Evolutionary conservation across 2,888 invertebrate genomes (phyloP), one percentile per base, ranked within the genome.

Genomic region (Drosophila sordidapex): DNA sequence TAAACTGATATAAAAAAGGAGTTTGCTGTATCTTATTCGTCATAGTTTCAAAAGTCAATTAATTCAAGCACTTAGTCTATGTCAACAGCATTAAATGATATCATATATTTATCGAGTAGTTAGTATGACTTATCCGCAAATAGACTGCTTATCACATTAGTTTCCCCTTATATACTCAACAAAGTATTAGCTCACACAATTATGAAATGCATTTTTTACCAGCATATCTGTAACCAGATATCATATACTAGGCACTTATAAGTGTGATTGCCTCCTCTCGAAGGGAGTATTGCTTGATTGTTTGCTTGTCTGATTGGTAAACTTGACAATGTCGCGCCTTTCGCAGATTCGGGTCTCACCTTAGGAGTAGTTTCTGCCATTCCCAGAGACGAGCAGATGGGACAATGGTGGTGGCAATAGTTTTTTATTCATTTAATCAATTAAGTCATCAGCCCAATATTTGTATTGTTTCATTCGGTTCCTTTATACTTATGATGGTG

Each of bases 381-480:
- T 76, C 77, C 72, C 77, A 81, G 71, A 51, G 64, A 29, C 15
- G 48, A 54, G 31, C 76, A 74, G 63, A 43, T 74, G 76, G 56
- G 48, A 15, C 11, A 10, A 36, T 68, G 65, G 49, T 79, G 76
- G 58, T 68, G 69, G 75, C 75, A 70, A 66, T 46, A 1, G 35
- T 87, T 92, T 91, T 92, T 91, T 91, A 91, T 86, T 70, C 89
- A 88, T 83, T 91, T 84, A 91, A 92, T 89, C 92, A 91, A 91
- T 91, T 91, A 91, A 92, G 91, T 89, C 85, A 82, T 91, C 84
- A 86, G 87, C 46, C 40, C 69, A 71, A 66, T 90, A 73, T 77
- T 86, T 77, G 80, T 75, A 65, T 89, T 85, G 81, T 76, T 86
- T 74, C 73, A 52, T 69, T 57, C 33, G 38, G 11, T 31, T 56